phyloP scores from a whole-genome alignment of 2,888 invertebrate species.

The Eucriotettix oculatus region DNA sequence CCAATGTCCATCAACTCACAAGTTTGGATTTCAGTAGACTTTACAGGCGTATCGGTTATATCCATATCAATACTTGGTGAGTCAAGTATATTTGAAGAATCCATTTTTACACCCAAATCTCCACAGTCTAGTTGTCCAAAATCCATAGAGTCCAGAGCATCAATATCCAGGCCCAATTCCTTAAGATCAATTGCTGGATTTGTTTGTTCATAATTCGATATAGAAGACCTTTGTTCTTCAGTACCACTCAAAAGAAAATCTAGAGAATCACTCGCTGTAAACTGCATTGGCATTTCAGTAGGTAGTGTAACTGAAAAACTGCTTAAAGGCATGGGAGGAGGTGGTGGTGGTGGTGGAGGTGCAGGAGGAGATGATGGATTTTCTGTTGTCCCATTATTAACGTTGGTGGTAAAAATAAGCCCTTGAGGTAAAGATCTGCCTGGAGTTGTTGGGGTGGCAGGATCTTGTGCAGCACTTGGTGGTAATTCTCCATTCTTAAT shows the following conservation, averaged over 20 bases:
- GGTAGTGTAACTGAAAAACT: conserved; percentile 19
- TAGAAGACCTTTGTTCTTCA: conserved; percentile 10
- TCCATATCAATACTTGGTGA: neutral
- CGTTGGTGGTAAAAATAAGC: conserved; percentile 21
- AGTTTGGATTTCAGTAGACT: conserved; percentile 5
- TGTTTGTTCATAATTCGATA: neutral
- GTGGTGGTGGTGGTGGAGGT: conserved; percentile 25
- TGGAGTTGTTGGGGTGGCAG: conserved; percentile 37
- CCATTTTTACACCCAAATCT: conserved; percentile 21
- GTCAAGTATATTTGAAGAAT: conserved; percentile 13
- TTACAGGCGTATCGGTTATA: conserved; percentile 8
- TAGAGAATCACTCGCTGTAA: conserved; percentile 8
- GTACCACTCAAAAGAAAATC: conserved; percentile 16
- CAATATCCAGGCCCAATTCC: conserved; percentile 45
- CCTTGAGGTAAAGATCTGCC: conserved; percentile 26
- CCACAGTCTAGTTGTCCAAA: conserved; percentile 33
- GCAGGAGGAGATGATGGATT: conserved; percentile 6
- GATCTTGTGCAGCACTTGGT: conserved; percentile 67
- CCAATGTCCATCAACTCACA: conserved; percentile 33
- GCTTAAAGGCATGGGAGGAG: conserved; percentile 24
- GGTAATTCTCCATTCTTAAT: conserved; percentile 87
- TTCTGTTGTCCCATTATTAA: conserved; percentile 19
- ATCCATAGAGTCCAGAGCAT: conserved; percentile 44
- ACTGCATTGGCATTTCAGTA: conserved; percentile 14
- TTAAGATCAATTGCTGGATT: conserved; percentile 32